Evolutionary conservation across 2,797 vertebrate genomes (phyloP).

Genomic region (Anguilla marmorata): DNA sequence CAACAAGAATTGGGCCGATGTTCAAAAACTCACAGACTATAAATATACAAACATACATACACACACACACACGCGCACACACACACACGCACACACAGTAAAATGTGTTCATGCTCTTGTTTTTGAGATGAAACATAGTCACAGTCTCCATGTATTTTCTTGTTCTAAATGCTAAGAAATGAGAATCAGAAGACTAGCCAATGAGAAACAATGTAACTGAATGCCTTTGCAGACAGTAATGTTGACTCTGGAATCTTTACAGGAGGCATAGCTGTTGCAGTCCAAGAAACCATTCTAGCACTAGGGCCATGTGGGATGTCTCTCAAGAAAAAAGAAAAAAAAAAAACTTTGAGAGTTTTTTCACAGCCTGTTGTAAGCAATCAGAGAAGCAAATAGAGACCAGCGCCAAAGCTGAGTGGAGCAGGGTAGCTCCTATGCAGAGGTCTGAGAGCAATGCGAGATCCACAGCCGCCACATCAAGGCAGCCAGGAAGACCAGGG

Average conservation of each 20-base stretch:
- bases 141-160: slow-evolving; percentile 33
- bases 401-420: slow-evolving; percentile 60
- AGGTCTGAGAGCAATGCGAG: slow-evolving; percentile 70
- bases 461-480: slow-evolving; percentile 58
- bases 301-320: slow-evolving; percentile 80
- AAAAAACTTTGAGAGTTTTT: slow-evolving; percentile 65
- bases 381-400: slow-evolving; percentile 74
- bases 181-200: slow-evolving; percentile 17
- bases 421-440: slow-evolving; percentile 61
- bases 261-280: slow-evolving; percentile 56
- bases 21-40: too few species aligned
- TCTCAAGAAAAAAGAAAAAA: slow-evolving; percentile 45
- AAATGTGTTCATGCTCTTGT: background rate
- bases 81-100: background rate
- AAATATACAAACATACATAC: too few species aligned
- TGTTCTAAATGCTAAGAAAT: slow-evolving; percentile 51
- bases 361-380: slow-evolving; percentile 77
- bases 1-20: too few species aligned
- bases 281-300: slow-evolving; percentile 77
- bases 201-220: slow-evolving; percentile 49
- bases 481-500: slow-evolving; percentile 61
- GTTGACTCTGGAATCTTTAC: slow-evolving; percentile 67
- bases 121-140: slow-evolving; percentile 33
- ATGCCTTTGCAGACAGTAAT: slow-evolving; percentile 67
- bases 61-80: too few species aligned